Percentiles rank a stretch among this genome's conserved stretches.
Evolutionary conservation across 1,140 invertebrate genomes (phyloP).

Genomic region (Hycleus phaleratus): DNA sequence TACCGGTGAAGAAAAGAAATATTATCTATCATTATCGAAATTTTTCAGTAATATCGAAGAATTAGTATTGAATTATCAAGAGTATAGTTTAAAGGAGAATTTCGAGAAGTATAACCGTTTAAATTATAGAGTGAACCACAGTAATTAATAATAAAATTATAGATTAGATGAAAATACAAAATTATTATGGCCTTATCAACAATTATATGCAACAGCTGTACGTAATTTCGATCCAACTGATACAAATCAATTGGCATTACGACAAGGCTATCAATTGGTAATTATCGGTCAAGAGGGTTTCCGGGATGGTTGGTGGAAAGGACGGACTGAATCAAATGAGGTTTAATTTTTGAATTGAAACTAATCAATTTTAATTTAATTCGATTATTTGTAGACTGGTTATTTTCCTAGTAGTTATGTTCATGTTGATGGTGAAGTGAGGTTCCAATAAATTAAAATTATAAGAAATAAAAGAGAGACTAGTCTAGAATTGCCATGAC

Average conservation of each 20-base stretch:
- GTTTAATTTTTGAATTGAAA: constrained; percentile 1
- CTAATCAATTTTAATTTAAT: constrained; percentile 1
- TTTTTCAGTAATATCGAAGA: constrained; percentile 86
- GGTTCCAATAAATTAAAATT: neutral
- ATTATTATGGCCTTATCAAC: constrained; percentile 66
- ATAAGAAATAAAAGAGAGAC: too few relatives aligned
- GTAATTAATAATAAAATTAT: neutral
- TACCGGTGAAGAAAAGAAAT: constrained; percentile 53
- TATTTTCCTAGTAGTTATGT: constrained; percentile 25
- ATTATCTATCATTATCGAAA: constrained; percentile 80
- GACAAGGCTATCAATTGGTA: constrained; percentile 64
- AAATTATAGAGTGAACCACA: neutral
- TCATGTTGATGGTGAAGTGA: constrained; percentile 21
- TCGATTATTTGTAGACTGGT: constrained; percentile 17
- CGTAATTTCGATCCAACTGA: constrained; percentile 68
- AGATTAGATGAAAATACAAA: constrained; percentile 50
- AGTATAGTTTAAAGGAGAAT: constrained; percentile 80
- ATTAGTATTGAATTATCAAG: constrained; percentile 83
- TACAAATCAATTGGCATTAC: constrained; percentile 66
- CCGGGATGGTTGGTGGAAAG: constrained; percentile 35
- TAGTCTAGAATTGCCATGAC: too few relatives aligned
- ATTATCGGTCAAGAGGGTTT: constrained; percentile 35
- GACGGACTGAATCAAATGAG: constrained; percentile 22
- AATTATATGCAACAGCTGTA: constrained; percentile 64
- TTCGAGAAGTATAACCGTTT: constrained; percentile 62